phyloP scores from a whole-genome alignment of 2,113 vertebrate genomes.

The Melanerpes formicivorus region DNA sequence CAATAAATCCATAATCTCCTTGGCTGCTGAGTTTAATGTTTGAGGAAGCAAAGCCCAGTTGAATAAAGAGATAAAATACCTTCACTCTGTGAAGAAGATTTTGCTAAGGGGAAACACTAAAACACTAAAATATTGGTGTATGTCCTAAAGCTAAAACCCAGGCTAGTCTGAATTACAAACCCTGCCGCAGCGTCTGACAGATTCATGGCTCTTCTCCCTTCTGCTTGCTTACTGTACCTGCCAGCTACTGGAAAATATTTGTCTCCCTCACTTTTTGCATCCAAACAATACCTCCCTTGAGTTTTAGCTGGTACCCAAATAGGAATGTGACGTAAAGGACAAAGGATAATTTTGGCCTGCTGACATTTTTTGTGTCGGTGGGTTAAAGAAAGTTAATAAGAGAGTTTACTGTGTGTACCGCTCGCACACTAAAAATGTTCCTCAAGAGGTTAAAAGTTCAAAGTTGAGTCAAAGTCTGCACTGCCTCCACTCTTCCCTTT shows the following conservation, averaged over 20 bases:
- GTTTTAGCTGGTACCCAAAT: constrained; percentile 47
- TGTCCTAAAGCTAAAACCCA: constrained; percentile 29
- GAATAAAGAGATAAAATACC: constrained; percentile 12
- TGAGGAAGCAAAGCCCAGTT: neutral
- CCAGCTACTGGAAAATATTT: constrained; percentile 63
- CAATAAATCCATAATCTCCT: neutral
- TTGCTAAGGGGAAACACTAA: constrained; percentile 1
- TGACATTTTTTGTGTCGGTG: constrained; percentile 44
- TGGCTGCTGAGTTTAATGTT: neutral
- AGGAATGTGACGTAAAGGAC: constrained; percentile 61
- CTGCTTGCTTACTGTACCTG: constrained; percentile 9
- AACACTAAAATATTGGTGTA: neutral
- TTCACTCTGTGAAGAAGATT: neutral
- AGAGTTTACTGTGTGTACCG: constrained; percentile 66
- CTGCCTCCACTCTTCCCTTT: constrained; percentile 80
- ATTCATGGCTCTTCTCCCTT: neutral
- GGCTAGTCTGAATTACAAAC: neutral
- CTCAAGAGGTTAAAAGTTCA: constrained; percentile 84
- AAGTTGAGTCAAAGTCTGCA: constrained; percentile 83
- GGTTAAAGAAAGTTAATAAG: constrained; percentile 74
- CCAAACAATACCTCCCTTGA: constrained; percentile 51
- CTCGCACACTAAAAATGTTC: constrained; percentile 78
- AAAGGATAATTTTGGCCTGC: constrained; percentile 58
- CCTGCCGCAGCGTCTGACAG: neutral
- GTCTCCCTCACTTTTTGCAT: constrained; percentile 36